Evolutionary conservation across 2,888 invertebrate species (phyloP).

Genomic region (Digitonthophagus gazella): DNA sequence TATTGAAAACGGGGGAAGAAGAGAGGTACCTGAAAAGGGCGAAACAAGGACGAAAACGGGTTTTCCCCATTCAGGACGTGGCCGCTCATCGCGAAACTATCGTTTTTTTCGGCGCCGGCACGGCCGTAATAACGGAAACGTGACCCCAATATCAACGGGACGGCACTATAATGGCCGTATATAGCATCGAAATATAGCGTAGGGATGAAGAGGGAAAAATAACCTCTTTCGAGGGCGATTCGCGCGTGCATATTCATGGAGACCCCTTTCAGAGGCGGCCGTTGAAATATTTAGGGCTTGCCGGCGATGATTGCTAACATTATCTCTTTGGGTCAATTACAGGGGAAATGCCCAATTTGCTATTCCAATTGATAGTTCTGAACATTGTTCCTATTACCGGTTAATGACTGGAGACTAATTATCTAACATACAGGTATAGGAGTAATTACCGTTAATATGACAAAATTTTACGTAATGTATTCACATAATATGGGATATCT

Average conservation of each 20-base stretch:
- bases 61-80: conserved; percentile 34
- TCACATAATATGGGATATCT: no score
- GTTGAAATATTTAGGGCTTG: not conserved
- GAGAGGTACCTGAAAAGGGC: not conserved
- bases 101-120: conserved; percentile 35
- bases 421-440: not conserved
- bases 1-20: conserved; percentile 7
- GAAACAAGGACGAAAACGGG: conserved; percentile 20
- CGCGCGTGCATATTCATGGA: not conserved
- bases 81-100: conserved; percentile 35
- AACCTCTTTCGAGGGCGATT: conserved; percentile 2
- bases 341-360: not conserved
- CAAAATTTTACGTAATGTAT: no score
- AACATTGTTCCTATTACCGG: not conserved
- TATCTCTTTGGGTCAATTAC: not conserved
- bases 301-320: not conserved
- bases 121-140: conserved; percentile 36
- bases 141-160: conserved; percentile 29
- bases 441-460: not conserved
- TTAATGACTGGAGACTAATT: not conserved
- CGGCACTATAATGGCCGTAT: conserved; percentile 25
- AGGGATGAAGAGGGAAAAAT: not conserved
- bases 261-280: not conserved
- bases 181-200: conserved; percentile 13
- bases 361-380: not conserved